Base-by-base conservation (phyloP, 2,797 vertebrate species). In the Capromys pilorides region DNA sequence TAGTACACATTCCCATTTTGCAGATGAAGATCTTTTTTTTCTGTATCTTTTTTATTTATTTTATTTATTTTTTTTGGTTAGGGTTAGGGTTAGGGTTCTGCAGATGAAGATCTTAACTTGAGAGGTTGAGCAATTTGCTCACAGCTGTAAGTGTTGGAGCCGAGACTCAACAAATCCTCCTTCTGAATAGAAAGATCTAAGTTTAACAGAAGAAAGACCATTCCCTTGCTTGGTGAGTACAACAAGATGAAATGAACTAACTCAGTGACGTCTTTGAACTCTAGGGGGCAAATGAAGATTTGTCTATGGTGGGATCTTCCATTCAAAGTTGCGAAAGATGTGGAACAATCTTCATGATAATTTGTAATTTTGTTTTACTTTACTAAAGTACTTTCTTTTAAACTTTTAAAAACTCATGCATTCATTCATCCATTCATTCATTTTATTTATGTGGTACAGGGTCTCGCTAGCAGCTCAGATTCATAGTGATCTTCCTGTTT, bases 21-120 rank as follows among this genome's bases (percentile, higher is more conserved):
- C 36, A 93, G 97, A 90, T 93, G 51, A 86, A 12, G 87, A 92
- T 24, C 24, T 86, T 84, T n/a, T n/a, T n/a, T n/a, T n/a, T n/a
- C n/a, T n/a, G n/a, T n/a, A n/a, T n/a, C n/a, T n/a, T n/a, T n/a
- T n/a, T n/a, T n/a, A n/a, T n/a, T n/a, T n/a, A n/a, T n/a, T n/a
- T n/a, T n/a, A n/a, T n/a, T n/a, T n/a, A n/a, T n/a, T n/a, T n/a
- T n/a, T n/a, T n/a, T n/a, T n/a, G n/a, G n/a, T n/a, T n/a, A n/a
- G n/a, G n/a, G n/a, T n/a, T n/a, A n/a, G n/a, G n/a, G n/a, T n/a
- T n/a, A n/a, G n/a, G n/a, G n/a, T 94, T 95, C 88, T 94, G 28
- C 36, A 93, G 97, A 90, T 93, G 51, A 86, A 12, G 87, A 92
- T 24, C 24, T 86, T 84, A 69, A 85, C 54, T 71, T 59, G 14